Evolutionary conservation across 2,797 vertebrate species (phyloP), one percentile per base, ranked within the genome.

Genomic region (Chrosomus eos): DNA sequence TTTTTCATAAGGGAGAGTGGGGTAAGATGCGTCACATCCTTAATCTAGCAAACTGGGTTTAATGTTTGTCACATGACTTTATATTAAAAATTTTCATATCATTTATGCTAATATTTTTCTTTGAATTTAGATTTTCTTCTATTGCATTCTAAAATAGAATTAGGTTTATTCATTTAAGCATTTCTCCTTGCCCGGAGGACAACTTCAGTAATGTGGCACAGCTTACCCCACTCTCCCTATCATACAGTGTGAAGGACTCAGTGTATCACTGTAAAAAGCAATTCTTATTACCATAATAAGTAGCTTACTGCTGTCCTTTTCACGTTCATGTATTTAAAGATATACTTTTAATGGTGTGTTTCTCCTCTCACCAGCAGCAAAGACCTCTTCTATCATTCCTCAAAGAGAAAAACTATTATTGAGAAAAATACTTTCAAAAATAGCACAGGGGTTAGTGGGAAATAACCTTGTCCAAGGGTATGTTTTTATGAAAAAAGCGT

Each of bases 391-490:
- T 80, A 62, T 82, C 74, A 55, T 75, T 68, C 14, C 23, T 84
- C 85, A 88, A 88, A 86, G 75, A 73, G 83, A 40, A 77, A 70
- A 89, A 90, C 90, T 88, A 92, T 92, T 91, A 90, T 93, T 92
- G 90, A 93, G 92, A 87, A 85, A 87, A 87, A 87, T 87, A 81
- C 92, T 90, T 92, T 91, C 91, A 93, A 93, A 93, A 91, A 92
- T 89, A 91, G 91, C 92, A 87, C 92, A 87, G 92, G 92, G 94
- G 93, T 94, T 92, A 91, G 90, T 91, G 87, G 64, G 89, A 91
- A 89, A 89, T 92, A 92, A 93, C 95, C 94, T 94, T 95, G 92
- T 89, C 93, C 92, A 94, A 95, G 93, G 94, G 91, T 92, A 93
- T 86, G 80, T 91, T 90, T 90, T 91, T 90, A 80, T 87, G 88